Base-by-base conservation (phyloP, 2,113 vertebrate genomes). In the Gorsachius goisagi region DNA sequence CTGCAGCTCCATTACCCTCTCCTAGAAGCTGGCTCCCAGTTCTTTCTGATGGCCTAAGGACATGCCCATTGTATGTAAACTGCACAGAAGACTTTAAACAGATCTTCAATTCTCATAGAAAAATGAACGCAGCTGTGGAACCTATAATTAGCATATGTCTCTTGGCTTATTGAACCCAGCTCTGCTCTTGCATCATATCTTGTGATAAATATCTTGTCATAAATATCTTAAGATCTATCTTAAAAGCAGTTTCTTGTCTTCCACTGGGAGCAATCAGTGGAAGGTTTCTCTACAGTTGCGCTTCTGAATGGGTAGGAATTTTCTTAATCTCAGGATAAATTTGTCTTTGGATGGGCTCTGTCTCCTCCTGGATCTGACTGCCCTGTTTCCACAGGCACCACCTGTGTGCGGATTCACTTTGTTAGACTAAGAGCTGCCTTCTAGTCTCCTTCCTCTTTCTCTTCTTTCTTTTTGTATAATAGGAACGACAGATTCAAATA, bases 331-430 rank as follows among this genome's bases (percentile, higher is more conserved):
- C 45, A 18, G 63, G 75, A 23, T n/a, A 23, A 37, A 9, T 50
- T 32, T 44, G 8, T 27, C 64, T n/a, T 20, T 18, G 64, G 76
- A 41, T 33, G n/a, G 49, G 52, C 45, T 47, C 39, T 26, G 44
- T 9, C 68, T 69, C 56, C 69, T 59, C 24, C 49, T 9, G 32
- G 52, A 18, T 33, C 45, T 49, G 22, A 6, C 30, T 12, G 44
- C 76, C 76, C 33, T 24, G 6, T 19, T 35, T 16, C 66, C 20
- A 35, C 45, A 18, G 37, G 22, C 47, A n/a, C 39, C 10, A 1
- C 56, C 32, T 2, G 0, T 6, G 17, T 3, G 2, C 12, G 26
- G 19, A 15, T 45, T 45, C 15, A 3, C 20, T 14, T 35, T 1
- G 3, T 35, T 35, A 41, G 39, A 9, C 23, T 11, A 5, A 58